These are phyloP conservation scores for Bubalus kerabau DNA, from an alignment of 2,113 vertebrate genomes.

Conservation along the genomic window DNA sequence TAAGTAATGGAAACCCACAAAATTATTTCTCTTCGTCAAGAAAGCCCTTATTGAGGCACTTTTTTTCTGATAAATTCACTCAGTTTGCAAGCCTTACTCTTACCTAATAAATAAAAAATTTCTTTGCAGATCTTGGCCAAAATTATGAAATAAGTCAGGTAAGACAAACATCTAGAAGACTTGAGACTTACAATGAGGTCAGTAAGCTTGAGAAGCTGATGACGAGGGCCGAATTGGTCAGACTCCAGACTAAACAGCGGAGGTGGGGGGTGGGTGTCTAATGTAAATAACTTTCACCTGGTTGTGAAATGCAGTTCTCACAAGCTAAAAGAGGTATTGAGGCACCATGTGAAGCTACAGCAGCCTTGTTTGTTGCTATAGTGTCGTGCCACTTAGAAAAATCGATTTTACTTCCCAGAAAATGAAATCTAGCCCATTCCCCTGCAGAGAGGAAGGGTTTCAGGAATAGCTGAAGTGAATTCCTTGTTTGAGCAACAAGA, in stretches of 20 bases:
- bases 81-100: background rate
- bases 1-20: background rate
- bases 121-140: background rate
- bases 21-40: background rate
- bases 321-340: background rate
- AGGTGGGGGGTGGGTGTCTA: background rate
- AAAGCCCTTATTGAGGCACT: background rate
- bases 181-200: background rate
- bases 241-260: background rate
- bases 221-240: background rate
- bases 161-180: background rate
- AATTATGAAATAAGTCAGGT: background rate
- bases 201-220: background rate
- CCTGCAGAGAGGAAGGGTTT: background rate
- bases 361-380: background rate
- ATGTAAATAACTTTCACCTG: background rate
- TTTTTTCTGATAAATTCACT: background rate
- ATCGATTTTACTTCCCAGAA: slow-evolving; percentile 9
- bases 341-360: background rate
- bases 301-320: background rate
- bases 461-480: background rate
- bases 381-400: background rate
- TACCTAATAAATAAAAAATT: background rate
- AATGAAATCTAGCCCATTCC: background rate
- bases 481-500: background rate